phyloP scores from a whole-genome alignment of 2,888 invertebrate species.

The Idaea biselata region DNA sequence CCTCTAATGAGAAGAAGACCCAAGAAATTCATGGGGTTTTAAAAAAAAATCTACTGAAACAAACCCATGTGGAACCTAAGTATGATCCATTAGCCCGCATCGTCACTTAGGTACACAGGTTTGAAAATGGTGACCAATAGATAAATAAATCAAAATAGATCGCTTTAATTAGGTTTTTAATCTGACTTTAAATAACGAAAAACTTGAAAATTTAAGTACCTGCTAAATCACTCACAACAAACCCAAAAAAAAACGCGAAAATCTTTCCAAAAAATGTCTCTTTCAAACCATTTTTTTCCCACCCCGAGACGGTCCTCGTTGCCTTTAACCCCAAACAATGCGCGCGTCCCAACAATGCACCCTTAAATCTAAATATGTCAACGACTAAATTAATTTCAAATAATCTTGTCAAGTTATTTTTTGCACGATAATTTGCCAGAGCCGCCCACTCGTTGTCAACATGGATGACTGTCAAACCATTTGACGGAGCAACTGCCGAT shows the following conservation, averaged over 20 bases:
- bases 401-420: constrained; percentile 19
- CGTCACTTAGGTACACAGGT: no score
- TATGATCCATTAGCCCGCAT: no score
- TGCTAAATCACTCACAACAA: not conserved
- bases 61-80: no score
- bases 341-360: not conserved
- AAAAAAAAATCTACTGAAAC: no score
- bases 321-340: not conserved
- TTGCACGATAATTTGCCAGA: constrained; percentile 9
- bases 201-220: no score
- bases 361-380: constrained; percentile 13
- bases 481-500: constrained; percentile 17
- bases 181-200: no score
- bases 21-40: no score
- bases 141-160: no score
- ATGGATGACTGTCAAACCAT: constrained; percentile 17
- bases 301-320: not conserved
- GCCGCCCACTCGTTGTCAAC: constrained; percentile 34
- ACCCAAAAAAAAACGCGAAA: not conserved
- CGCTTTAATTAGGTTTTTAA: no score
- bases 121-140: no score
- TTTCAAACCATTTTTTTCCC: not conserved
- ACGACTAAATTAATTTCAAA: constrained; percentile 25
- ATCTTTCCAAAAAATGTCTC: not conserved
- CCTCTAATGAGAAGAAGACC: no score